phyloP scores from a whole-genome alignment of 2,888 invertebrate species.

The Lasioglossum marginatum region DNA sequence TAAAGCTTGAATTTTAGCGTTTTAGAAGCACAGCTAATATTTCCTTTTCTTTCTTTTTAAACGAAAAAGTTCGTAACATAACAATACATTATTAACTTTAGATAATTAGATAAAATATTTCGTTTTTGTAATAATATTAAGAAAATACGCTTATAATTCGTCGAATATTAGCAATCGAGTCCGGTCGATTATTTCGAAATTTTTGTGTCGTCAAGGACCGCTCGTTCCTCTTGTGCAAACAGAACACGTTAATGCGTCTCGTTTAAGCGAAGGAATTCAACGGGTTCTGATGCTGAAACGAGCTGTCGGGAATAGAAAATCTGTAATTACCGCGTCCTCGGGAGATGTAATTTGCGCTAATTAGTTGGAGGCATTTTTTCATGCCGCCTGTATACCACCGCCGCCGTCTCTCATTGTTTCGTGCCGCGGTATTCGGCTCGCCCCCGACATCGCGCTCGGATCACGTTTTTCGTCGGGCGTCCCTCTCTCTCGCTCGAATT shows the following conservation, averaged over 20 bases:
- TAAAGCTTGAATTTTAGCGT: not conserved
- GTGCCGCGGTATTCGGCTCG: not conserved
- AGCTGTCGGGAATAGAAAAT: conserved; percentile 58
- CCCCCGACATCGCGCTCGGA: conserved; percentile 1
- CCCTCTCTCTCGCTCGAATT: not conserved
- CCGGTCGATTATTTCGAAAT: not conserved
- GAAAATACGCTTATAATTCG: not conserved
- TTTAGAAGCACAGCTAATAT: not conserved
- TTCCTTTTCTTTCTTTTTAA: too few relatives aligned
- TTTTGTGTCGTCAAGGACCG: not conserved
- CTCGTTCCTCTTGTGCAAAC: conserved; percentile 10
- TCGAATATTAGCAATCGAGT: not conserved
- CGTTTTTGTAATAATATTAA: not conserved
- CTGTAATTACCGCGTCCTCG: conserved; percentile 56
- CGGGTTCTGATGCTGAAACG: conserved; percentile 51
- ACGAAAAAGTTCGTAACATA: too few relatives aligned
- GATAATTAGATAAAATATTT: too few relatives aligned
- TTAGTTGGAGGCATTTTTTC: conserved; percentile 51
- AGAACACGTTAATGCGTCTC: conserved; percentile 44
- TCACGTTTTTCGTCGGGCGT: conserved; percentile 25
- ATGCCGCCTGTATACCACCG: conserved; percentile 2
- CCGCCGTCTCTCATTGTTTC: conserved; percentile 31
- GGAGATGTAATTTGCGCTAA: conserved; percentile 58
- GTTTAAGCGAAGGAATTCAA: conserved; percentile 54
- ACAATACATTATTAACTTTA: too few relatives aligned